Base-by-base conservation (phyloP, 2,888 invertebrate genomes). In the Plagiodera versicolora region DNA sequence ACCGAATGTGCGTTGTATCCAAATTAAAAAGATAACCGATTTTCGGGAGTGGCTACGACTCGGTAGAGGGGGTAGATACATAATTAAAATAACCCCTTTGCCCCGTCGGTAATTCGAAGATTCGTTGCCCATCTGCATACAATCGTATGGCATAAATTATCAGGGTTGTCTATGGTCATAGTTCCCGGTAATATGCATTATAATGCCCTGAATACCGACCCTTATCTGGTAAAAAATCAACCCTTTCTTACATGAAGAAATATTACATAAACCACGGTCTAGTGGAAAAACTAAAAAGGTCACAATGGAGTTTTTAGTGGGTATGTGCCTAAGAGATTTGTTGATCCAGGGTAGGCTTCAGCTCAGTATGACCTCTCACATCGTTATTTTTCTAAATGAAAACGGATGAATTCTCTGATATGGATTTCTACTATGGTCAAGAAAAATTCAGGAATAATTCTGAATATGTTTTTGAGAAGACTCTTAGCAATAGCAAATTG, bases 231-330 rank as follows among this genome's bases (percentile, higher is more conserved):
- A 74, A 74, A 73, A 75, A 65, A 59, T 62, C 58, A 74, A 69
- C 74, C 76, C 74, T 74, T 66, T 65, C 66, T 58, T 69, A 74
- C 74, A 64, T 70, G 66, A 77, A 78, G 78, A 79, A 79, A 79
- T 79, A 80, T 80, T 68, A 67, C 78, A 81, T 81, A 81, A 81
- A 80, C 78, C 80, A 81, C 79, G 81, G 79, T 81, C 80, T 78
- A 75, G 76, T 81, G 81, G 79, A 78, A 78, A 80, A 81, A 80
- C 80, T 81, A 81, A 80, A 81, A 81, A 79, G 74, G 77, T 79
- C 50, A 58, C 55, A 56, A 60, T 56, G 50, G 58, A 55, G 54
- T 47, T 61, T 58, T 35, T 45, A 44, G 61, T 54, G 57, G 19
- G 56, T 60, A 63, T 60, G 58, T 60, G 60, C 58, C 63, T 56